Percentiles rank a stretch among this genome's conserved stretches.
Evolutionary conservation across 2,797 vertebrate species (phyloP).

Genomic region (Podarcis lilfordi): DNA sequence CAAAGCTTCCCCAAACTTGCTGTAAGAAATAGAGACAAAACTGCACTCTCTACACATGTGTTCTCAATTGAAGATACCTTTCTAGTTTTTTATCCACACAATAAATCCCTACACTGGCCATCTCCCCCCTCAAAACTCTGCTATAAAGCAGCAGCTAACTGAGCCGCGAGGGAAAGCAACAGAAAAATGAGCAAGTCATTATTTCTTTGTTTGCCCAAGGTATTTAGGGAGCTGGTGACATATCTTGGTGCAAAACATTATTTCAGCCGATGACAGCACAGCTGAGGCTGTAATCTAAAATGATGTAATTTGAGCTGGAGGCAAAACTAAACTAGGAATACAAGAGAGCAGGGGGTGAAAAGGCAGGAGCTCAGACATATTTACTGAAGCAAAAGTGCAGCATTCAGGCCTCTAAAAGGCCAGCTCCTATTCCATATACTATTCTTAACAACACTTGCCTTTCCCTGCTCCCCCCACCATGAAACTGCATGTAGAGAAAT

Average conservation of each 20-base stretch:
- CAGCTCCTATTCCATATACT: not conserved
- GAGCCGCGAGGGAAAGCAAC: not conserved
- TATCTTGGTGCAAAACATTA: slow-evolving; percentile 36
- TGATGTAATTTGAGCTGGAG: slow-evolving; percentile 31
- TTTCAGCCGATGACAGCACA: slow-evolving; percentile 34
- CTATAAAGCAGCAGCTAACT: not conserved
- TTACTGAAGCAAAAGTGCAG: not conserved
- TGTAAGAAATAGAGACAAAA: not conserved
- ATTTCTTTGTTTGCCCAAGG: slow-evolving; percentile 36
- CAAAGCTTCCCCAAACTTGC: no score
- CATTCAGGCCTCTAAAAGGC: not conserved
- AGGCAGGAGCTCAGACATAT: not conserved
- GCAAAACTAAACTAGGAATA: slow-evolving; percentile 27
- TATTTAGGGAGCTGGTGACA: slow-evolving; percentile 36
- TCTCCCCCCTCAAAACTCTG: not conserved
- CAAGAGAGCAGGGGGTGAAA: not conserved
- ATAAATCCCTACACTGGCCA: not conserved
- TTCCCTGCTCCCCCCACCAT: not conserved
- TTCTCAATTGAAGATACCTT: not conserved
- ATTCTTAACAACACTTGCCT: not conserved
- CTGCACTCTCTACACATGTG: not conserved
- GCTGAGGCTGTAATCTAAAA: slow-evolving; percentile 30
- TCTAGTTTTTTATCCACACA: not conserved
- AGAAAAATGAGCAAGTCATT: slow-evolving; percentile 30
- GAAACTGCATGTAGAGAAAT: not conserved